A percentile compares a stretch with the other conserved stretches of the same genome.
phyloP scores from a whole-genome alignment of 1,140 invertebrate genomes.

The Steinernema feltiae region DNA sequence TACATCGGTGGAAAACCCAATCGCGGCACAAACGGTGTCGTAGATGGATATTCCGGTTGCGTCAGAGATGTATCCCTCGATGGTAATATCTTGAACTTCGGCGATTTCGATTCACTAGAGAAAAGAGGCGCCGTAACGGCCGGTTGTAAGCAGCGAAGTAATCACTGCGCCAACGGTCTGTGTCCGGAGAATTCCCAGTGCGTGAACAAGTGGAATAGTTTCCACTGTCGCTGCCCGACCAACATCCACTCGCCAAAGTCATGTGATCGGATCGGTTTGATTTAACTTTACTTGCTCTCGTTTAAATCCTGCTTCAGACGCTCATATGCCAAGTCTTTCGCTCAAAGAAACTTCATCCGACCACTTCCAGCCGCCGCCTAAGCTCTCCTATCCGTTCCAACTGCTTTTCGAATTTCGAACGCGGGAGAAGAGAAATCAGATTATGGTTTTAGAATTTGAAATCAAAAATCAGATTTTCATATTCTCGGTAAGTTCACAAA shows the following conservation, averaged over 20 bases:
- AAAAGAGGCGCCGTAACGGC: slow-evolving; percentile 44
- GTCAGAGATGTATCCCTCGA: slow-evolving; percentile 47
- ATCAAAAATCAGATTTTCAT: slow-evolving; percentile 42
- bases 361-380: slow-evolving; percentile 29
- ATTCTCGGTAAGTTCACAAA: slow-evolving; percentile 45
- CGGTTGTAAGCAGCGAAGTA: slow-evolving; percentile 44
- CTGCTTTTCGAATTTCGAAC: slow-evolving; percentile 51
- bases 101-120: slow-evolving; percentile 46
- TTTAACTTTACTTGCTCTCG: slow-evolving; percentile 4
- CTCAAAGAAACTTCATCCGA: slow-evolving; percentile 46
- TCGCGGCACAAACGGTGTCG: slow-evolving; percentile 19
- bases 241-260: slow-evolving; percentile 37
- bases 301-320: slow-evolving; percentile 23
- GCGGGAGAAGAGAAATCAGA: slow-evolving; percentile 43
- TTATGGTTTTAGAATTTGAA: slow-evolving; percentile 52
- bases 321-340: slow-evolving; percentile 19
- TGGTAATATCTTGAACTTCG: slow-evolving; percentile 47
- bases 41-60: slow-evolving; percentile 45
- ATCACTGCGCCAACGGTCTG: too few relatives aligned
- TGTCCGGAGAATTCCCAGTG: slow-evolving; percentile 43
- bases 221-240: slow-evolving; percentile 43
- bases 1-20: slow-evolving; percentile 85
- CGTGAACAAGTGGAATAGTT: slow-evolving; percentile 46
- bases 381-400: slow-evolving; percentile 36
- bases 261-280: slow-evolving; percentile 7